Evolutionary conservation across 2,797 vertebrate genomes (phyloP).

Genomic region (Emydoidea blandingii): DNA sequence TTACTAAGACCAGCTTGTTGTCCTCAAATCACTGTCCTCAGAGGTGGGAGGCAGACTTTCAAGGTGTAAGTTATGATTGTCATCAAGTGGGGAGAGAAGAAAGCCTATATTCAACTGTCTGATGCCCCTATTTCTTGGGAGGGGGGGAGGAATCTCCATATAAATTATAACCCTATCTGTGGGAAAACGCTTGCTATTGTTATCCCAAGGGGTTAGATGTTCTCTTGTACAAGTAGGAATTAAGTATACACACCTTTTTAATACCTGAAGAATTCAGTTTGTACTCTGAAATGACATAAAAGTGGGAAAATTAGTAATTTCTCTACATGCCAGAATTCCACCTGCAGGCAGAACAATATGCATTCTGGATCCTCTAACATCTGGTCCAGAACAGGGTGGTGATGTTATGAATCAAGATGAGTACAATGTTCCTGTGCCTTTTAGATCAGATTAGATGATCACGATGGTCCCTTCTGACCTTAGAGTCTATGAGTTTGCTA

Average conservation of each 20-base stretch:
- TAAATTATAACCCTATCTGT: not conserved
- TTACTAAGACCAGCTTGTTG: not conserved
- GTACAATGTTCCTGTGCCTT: not conserved
- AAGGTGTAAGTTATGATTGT: fast-evolving
- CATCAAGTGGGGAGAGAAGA: not conserved
- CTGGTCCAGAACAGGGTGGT: not conserved
- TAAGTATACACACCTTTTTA: not conserved
- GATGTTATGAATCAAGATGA: not conserved
- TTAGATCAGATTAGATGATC: not conserved
- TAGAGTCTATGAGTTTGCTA: not conserved
- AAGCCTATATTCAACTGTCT: not conserved
- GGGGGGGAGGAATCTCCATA: not conserved
- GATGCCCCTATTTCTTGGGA: not conserved
- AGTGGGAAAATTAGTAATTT: not conserved
- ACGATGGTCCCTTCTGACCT: not conserved
- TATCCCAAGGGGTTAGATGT: not conserved
- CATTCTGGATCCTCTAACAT: not conserved
- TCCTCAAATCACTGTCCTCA: not conserved
- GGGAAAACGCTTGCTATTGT: conserved; percentile 15
- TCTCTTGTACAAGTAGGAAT: conserved; percentile 39
- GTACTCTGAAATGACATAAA: not conserved
- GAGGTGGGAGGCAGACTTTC: not conserved
- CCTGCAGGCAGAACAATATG: not conserved
- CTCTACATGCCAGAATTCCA: not conserved
- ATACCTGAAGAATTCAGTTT: conserved; percentile 6